Conservation (phyloP, 2,113 vertebrate species). For the Actinemys pallida region DNA sequence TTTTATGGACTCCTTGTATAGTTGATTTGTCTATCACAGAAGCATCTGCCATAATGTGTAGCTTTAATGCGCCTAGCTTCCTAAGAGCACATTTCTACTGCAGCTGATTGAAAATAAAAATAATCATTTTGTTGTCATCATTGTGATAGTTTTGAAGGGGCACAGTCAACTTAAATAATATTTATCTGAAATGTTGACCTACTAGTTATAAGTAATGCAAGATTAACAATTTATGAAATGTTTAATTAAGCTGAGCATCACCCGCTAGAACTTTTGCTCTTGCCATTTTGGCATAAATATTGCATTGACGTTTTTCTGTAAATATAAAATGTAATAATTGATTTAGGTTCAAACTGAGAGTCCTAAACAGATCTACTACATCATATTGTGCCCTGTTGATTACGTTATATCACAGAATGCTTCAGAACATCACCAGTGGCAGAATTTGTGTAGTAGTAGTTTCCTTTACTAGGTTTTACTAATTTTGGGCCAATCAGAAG, state of each 20-base stretch:
- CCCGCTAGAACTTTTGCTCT: background rate
- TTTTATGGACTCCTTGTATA: background rate
- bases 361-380: fast-evolving
- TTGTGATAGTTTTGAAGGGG: background rate
- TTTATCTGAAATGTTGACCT: background rate
- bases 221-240: background rate
- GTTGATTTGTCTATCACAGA: background rate
- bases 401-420: background rate
- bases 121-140: background rate
- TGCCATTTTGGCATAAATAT: background rate
- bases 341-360: background rate
- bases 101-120: too few relatives aligned
- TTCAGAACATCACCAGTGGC: background rate
- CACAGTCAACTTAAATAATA: background rate
- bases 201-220: background rate
- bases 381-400: background rate
- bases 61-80: background rate
- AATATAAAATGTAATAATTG: background rate
- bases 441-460: background rate
- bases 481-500: background rate
- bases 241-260: background rate
- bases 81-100: background rate
- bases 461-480: background rate
- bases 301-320: background rate
- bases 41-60: background rate